These are phyloP conservation scores for Genyomyrus donnyi DNA, from an alignment of 2,113 vertebrate genomes.

Conservation along the genomic window DNA sequence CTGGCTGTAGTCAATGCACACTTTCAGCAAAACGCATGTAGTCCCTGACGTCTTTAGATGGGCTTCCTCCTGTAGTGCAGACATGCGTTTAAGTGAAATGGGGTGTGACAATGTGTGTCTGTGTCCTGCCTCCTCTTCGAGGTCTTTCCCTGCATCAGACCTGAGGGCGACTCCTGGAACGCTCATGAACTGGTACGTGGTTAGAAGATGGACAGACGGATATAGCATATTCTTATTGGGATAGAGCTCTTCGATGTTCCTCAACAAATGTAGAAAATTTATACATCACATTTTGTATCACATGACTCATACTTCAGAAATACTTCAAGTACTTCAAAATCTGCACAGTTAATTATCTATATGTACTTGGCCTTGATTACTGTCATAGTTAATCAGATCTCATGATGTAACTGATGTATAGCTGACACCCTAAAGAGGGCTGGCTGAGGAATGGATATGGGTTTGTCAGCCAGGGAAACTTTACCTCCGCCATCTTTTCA, in stretches of 20 bases:
- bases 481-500: conserved; percentile 73
- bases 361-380: neutral
- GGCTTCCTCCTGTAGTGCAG: neutral
- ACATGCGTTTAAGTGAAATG: neutral
- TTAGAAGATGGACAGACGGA: neutral
- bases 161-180: neutral
- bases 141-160: neutral
- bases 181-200: neutral
- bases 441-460: neutral
- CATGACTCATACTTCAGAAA: neutral
- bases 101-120: neutral
- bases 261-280: neutral
- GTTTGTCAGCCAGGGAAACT: conserved; percentile 9
- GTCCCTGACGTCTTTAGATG: neutral
- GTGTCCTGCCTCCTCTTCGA: neutral
- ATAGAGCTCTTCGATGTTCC: neutral
- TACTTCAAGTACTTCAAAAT: neutral
- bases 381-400: neutral
- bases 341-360: neutral
- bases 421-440: neutral
- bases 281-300: neutral
- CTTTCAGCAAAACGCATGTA: neutral
- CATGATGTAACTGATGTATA: neutral
- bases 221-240: neutral
- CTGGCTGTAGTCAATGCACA: neutral